Evolutionary conservation across 2,888 invertebrate species (phyloP).

Genomic region (Drosophila melanosoma): DNA sequence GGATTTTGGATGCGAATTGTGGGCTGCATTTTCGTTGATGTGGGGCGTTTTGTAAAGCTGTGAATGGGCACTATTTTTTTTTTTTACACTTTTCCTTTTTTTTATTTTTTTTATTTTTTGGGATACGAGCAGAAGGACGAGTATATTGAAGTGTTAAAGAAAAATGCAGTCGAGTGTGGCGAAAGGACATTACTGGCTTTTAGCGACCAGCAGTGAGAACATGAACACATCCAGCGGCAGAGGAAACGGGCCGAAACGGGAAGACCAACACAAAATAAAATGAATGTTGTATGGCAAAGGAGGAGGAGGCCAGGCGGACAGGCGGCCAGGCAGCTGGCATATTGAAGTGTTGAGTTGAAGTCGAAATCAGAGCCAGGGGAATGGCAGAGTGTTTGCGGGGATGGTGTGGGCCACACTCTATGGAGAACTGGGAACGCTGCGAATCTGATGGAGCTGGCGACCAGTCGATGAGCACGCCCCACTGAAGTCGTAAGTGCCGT

Average conservation of each 20-base stretch:
- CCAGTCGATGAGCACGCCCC: slow-evolving; percentile 76
- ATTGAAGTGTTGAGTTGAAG: slow-evolving; percentile 79
- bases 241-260: slow-evolving; percentile 22
- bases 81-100: slow-evolving; percentile 40
- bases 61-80: slow-evolving; percentile 58
- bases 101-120: slow-evolving; percentile 21
- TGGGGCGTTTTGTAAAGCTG: slow-evolving; percentile 51
- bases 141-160: slow-evolving; percentile 80
- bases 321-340: slow-evolving; percentile 64
- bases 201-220: slow-evolving; percentile 68
- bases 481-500: slow-evolving; percentile 80
- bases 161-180: slow-evolving; percentile 80
- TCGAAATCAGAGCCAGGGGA: slow-evolving; percentile 55
- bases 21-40: slow-evolving; percentile 65
- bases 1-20: slow-evolving; percentile 57
- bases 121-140: slow-evolving; percentile 52
- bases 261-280: slow-evolving; percentile 65
- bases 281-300: slow-evolving; percentile 73
- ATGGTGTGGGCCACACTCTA: not conserved
- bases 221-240: slow-evolving; percentile 51
- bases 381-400: slow-evolving; percentile 13
- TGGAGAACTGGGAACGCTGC: slow-evolving; percentile 19
- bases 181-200: slow-evolving; percentile 81
- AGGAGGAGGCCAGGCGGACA: slow-evolving; percentile 21
- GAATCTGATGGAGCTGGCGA: slow-evolving; percentile 28